A percentile compares a stretch with the other conserved stretches of the same genome.
Conservation (phyloP, 2,888 invertebrate species). For the Anticlea derivata region DNA sequence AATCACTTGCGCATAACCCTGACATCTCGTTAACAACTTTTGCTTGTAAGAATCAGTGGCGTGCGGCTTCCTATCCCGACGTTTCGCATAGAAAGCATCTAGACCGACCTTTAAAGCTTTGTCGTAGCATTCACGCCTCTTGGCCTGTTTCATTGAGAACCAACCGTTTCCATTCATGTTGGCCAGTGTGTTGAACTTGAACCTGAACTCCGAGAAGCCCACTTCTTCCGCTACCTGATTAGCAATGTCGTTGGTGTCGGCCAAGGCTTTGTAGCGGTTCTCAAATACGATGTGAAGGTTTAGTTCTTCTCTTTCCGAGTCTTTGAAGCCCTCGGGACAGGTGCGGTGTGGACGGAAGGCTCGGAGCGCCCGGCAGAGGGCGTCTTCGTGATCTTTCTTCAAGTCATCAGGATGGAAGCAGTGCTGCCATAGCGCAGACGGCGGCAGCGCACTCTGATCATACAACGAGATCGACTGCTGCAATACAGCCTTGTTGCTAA, state of each 20-base stretch:
- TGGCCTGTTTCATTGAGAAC: neutral
- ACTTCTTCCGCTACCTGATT: slow-evolving; percentile 1
- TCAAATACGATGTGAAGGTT: slow-evolving; percentile 1
- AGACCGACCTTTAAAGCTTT: neutral
- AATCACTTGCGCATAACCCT: neutral
- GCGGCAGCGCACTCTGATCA: neutral
- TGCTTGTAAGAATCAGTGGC: neutral
- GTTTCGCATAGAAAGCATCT: slow-evolving; percentile 2
- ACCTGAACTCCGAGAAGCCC: slow-evolving; percentile 1
- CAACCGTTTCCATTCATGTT: neutral
- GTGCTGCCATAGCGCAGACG: slow-evolving; percentile 3
- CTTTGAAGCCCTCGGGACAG: slow-evolving; percentile 2
- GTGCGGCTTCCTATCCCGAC: slow-evolving; percentile 4
- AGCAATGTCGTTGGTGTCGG: slow-evolving; percentile 2
- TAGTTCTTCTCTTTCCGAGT: neutral
- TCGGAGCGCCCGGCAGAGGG: slow-evolving; percentile 4
- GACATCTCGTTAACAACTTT: neutral
- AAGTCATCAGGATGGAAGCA: slow-evolving; percentile 4
- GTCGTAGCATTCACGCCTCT: neutral
- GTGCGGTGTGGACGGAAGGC: neutral
- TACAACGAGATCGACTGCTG: neutral
- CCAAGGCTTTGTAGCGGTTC: slow-evolving; percentile 3
- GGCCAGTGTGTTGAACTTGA: neutral
- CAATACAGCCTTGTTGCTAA: neutral
- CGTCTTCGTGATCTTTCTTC: slow-evolving; percentile 8